Conservation (phyloP, 2,888 invertebrate species). For the Papilio demoleus region DNA sequence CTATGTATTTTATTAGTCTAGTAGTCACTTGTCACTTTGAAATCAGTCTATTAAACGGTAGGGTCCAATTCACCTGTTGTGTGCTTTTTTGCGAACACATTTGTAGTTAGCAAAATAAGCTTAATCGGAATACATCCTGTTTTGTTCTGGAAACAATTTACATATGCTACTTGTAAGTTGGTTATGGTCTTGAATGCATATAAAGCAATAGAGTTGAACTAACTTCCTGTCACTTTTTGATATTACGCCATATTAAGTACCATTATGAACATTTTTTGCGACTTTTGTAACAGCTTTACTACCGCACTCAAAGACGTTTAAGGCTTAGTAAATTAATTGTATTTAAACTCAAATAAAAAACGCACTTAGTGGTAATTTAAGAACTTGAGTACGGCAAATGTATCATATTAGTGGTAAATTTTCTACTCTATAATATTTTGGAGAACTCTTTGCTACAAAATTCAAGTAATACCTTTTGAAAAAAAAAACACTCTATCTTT, state of each 20-base stretch:
- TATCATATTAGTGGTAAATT: too few species aligned
- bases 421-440: too few species aligned
- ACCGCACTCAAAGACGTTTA: not conserved
- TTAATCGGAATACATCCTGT: constrained; percentile 48
- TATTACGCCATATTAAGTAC: not conserved
- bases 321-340: too few species aligned
- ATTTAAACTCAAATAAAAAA: too few species aligned
- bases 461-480: too few species aligned
- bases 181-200: constrained; percentile 22
- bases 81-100: constrained; percentile 45
- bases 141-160: constrained; percentile 40
- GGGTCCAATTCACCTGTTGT: constrained; percentile 58
- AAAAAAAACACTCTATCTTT: too few species aligned
- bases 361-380: too few species aligned
- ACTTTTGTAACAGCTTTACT: not conserved
- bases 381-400: too few species aligned
- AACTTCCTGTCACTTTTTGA: constrained; percentile 27
- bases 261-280: not conserved
- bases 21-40: constrained; percentile 60
- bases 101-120: constrained; percentile 34
- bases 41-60: constrained; percentile 65
- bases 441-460: too few species aligned
- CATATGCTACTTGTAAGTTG: constrained; percentile 31
- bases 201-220: constrained; percentile 8
- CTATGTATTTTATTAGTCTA: constrained; percentile 39